Evolutionary conservation across 2,113 vertebrate species (phyloP).

Genomic region (Colaptes auratus): DNA sequence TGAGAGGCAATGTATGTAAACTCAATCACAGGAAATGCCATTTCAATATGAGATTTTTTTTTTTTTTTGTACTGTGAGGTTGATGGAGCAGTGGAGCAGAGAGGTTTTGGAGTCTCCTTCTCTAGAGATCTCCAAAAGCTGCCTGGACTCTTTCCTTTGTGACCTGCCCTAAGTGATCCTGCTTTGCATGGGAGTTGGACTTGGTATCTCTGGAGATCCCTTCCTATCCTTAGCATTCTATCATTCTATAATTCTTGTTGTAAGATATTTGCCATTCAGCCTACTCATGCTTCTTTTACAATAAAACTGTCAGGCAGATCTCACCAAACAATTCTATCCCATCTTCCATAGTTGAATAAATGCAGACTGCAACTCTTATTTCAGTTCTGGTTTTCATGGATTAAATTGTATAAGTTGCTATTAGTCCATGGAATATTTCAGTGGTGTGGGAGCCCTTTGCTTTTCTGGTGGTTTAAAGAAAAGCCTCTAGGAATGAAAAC

Average conservation of each 20-base stretch:
- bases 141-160: too few relatives aligned
- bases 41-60: too few relatives aligned
- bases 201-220: too few relatives aligned
- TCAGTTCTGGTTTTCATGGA: not conserved
- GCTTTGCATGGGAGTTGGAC: too few relatives aligned
- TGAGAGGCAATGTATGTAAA: too few relatives aligned
- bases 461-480: not conserved
- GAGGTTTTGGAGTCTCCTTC: too few relatives aligned
- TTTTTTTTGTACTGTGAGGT: too few relatives aligned
- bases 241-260: not conserved
- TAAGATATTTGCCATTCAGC: not conserved
- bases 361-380: not conserved
- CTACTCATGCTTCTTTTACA: not conserved
- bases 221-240: too few relatives aligned
- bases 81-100: too few relatives aligned
- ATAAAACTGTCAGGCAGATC: not conserved
- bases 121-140: too few relatives aligned
- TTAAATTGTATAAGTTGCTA: not conserved
- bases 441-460: not conserved
- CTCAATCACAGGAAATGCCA: too few relatives aligned
- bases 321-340: not conserved
- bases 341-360: not conserved
- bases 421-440: not conserved
- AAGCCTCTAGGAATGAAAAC: not conserved
- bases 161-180: too few relatives aligned